Evolutionary conservation across 2,888 invertebrate species (phyloP).

Genomic region (Eugnorisma glareosa): DNA sequence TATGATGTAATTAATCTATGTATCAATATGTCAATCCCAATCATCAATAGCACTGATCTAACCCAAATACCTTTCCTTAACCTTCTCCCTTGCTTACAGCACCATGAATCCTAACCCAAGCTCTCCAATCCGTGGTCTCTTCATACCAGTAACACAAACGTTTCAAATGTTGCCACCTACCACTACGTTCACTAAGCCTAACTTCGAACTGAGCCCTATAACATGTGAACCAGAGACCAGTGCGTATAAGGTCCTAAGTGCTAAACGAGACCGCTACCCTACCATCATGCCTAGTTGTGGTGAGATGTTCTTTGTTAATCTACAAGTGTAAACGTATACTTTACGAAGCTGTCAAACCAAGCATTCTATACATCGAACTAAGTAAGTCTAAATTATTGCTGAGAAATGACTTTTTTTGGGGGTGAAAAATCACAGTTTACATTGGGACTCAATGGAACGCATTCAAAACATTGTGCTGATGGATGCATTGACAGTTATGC

Average conservation of each 20-base stretch:
- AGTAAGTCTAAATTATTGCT: no score
- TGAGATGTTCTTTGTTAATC: conserved; percentile 68
- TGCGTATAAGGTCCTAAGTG: conserved; percentile 71
- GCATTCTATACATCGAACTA: not conserved
- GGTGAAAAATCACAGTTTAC: not conserved
- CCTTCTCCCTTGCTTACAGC: conserved; percentile 47
- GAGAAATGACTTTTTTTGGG: not conserved
- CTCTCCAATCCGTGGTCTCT: conserved; percentile 59
- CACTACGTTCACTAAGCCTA: conserved; percentile 39
- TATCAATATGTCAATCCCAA: not conserved
- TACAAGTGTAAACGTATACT: not conserved
- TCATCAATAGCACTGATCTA: not conserved
- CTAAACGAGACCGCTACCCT: conserved; percentile 78
- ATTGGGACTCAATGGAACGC: not conserved
- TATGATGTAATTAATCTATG: not conserved
- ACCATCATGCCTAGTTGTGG: conserved; percentile 78
- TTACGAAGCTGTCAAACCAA: not conserved
- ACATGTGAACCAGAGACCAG: conserved; percentile 43
- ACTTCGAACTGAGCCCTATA: conserved; percentile 68
- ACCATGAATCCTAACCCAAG: conserved; percentile 50
- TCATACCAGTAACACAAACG: conserved; percentile 80
- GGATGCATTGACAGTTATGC: not conserved
- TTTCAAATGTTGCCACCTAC: conserved; percentile 78
- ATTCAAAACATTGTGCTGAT: not conserved
- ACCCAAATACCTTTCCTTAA: not conserved